Conservation (phyloP, 2,888 invertebrate species). For the Heliconius aoede region DNA sequence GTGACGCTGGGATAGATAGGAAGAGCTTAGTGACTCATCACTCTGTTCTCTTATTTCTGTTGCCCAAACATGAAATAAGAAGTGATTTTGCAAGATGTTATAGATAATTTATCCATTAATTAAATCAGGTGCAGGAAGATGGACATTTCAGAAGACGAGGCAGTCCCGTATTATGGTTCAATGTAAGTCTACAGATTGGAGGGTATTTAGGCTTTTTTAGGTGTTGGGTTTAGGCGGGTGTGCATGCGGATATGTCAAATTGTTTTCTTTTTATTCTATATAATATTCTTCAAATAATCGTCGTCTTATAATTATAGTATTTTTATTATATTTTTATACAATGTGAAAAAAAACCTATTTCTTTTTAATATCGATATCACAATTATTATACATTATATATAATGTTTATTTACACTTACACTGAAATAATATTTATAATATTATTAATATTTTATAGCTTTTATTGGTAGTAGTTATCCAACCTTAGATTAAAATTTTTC, state of each 20-base stretch:
- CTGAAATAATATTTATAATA: no score
- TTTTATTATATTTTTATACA: no score
- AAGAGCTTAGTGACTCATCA: slow-evolving; percentile 7
- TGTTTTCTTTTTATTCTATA: neutral
- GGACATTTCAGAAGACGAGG: slow-evolving; percentile 22
- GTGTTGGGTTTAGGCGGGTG: slow-evolving; percentile 4
- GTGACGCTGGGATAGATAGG: neutral
- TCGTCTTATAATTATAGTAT: no score
- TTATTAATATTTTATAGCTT: neutral
- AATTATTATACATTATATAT: no score
- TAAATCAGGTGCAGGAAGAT: slow-evolving; percentile 32
- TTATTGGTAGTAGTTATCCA: neutral
- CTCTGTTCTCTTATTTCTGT: slow-evolving; percentile 5
- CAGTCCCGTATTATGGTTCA: slow-evolving; percentile 34
- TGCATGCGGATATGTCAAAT: slow-evolving; percentile 12
- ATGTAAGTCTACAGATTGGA: slow-evolving; percentile 35
- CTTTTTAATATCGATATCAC: no score
- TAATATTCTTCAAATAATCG: no score
- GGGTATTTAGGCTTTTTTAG: neutral
- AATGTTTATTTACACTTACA: no score
- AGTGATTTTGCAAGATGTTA: neutral
- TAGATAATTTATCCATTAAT: neutral
- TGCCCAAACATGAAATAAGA: neutral
- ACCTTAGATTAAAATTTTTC: neutral
- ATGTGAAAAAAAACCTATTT: no score